Evolutionary conservation across 2,113 vertebrate species (phyloP).

Genomic region (Seriola dumerili): DNA sequence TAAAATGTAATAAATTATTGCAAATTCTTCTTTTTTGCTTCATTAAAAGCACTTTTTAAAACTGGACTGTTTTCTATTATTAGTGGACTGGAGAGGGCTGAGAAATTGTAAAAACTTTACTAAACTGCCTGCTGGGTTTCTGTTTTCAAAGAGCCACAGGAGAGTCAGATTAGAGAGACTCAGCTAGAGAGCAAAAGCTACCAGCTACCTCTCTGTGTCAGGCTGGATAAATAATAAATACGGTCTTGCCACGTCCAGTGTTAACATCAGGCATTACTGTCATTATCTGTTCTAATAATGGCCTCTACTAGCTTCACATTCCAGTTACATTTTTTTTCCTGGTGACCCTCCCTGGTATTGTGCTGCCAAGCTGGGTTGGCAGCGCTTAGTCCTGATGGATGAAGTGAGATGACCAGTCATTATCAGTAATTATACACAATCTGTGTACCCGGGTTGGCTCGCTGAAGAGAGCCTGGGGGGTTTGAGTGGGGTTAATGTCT

Average conservation of each 20-base stretch:
- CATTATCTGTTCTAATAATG: slow-evolving; percentile 46
- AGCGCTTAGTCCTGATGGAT: slow-evolving; percentile 77
- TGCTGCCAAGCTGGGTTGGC: slow-evolving; percentile 64
- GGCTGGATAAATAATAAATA: slow-evolving; percentile 24
- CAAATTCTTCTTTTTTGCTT: background rate
- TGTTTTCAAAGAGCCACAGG: slow-evolving; percentile 7
- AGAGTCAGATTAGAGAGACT: slow-evolving; percentile 9
- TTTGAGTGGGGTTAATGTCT: slow-evolving; percentile 77
- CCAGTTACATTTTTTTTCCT: slow-evolving; percentile 35
- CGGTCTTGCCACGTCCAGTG: slow-evolving; percentile 7
- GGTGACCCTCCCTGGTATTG: slow-evolving; percentile 24
- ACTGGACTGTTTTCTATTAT: background rate
- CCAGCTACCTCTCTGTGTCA: background rate
- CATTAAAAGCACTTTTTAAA: background rate
- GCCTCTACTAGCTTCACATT: slow-evolving; percentile 23
- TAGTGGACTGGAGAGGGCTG: background rate
- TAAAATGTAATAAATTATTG: background rate
- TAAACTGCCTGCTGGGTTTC: slow-evolving; percentile 20
- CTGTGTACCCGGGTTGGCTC: slow-evolving; percentile 68
- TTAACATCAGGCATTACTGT: slow-evolving; percentile 22
- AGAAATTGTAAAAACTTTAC: background rate
- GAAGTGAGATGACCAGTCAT: slow-evolving; percentile 80
- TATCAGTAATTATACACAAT: slow-evolving; percentile 84
- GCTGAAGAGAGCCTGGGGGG: slow-evolving; percentile 42
- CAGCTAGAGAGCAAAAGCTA: background rate